A percentile compares a stretch with the other conserved stretches of the same genome.
These are phyloP conservation scores for Unio delphinus DNA, from an alignment of 2,888 invertebrate genomes.

Conservation along the genomic window DNA sequence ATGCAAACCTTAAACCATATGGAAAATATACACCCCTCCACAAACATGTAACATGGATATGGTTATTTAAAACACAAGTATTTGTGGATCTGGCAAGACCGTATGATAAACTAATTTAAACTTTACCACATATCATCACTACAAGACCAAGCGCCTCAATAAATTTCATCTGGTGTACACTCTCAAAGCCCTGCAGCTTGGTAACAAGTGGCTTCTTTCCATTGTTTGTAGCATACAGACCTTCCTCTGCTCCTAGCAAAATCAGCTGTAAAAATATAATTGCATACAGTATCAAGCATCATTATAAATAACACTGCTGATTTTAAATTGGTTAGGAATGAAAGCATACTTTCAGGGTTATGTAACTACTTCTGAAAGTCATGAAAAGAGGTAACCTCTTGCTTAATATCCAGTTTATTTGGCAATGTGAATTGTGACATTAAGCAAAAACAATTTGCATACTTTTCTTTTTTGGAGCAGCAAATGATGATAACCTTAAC, in stretches of 20 bases:
- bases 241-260: slow-evolving; percentile 78
- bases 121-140: slow-evolving; percentile 77
- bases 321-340: too few relatives aligned
- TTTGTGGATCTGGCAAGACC: background rate
- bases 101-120: background rate
- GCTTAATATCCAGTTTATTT: too few relatives aligned
- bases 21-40: too few relatives aligned
- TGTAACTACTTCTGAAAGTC: too few relatives aligned
- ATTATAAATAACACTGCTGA: background rate
- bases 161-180: slow-evolving; percentile 78
- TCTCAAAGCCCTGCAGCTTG: slow-evolving; percentile 75
- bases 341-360: too few relatives aligned
- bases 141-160: slow-evolving; percentile 76
- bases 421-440: too few relatives aligned
- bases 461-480: too few relatives aligned
- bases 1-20: too few relatives aligned
- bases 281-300: background rate
- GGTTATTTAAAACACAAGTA: background rate
- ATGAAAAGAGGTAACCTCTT: too few relatives aligned
- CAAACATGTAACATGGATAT: background rate
- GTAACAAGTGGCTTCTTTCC: slow-evolving; percentile 61
- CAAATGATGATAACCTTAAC: too few relatives aligned
- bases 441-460: too few relatives aligned
- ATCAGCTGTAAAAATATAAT: slow-evolving; percentile 62
- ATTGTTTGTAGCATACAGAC: slow-evolving; percentile 74